Percentiles rank a stretch among this genome's conserved stretches.
Conservation (phyloP, 2,888 invertebrate genomes). For the Bruchidius siliquastri region DNA sequence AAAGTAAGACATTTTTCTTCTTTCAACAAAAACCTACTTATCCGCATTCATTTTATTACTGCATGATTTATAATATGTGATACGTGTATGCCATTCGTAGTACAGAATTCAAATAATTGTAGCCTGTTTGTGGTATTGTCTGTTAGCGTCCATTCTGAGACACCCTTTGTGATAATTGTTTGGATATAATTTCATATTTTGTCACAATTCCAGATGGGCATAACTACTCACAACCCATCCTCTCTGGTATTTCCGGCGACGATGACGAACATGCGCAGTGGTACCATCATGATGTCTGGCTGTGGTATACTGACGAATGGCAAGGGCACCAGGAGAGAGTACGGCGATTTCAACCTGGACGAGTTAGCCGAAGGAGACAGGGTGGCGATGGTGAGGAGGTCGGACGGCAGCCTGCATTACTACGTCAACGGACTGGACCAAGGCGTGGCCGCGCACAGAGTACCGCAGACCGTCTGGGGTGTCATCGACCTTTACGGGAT, state of each 20-base stretch:
- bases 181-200: background rate
- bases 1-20: too few species aligned
- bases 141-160: too few species aligned
- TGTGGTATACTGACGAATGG: slow-evolving; percentile 95
- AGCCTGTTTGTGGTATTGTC: too few species aligned
- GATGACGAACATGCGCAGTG: slow-evolving; percentile 93
- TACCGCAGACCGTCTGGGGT: slow-evolving; percentile 82
- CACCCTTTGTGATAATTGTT: too few species aligned
- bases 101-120: too few species aligned
- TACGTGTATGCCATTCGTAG: too few species aligned
- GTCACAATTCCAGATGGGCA: slow-evolving; percentile 68
- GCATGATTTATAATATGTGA: too few species aligned
- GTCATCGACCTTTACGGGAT: slow-evolving; percentile 94
- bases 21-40: too few species aligned
- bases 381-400: slow-evolving; percentile 85
- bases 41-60: too few species aligned
- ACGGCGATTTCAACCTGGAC: slow-evolving; percentile 90
- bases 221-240: slow-evolving; percentile 89
- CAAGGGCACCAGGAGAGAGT: slow-evolving; percentile 87
- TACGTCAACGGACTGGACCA: slow-evolving; percentile 91
- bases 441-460: slow-evolving; percentile 81
- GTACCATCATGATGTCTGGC: slow-evolving; percentile 95
- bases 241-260: slow-evolving; percentile 90
- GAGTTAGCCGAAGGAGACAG: slow-evolving; percentile 89
- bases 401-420: slow-evolving; percentile 82